Evolutionary conservation across 1,140 invertebrate species (phyloP).

Genomic region (Streblospio benedicti): DNA sequence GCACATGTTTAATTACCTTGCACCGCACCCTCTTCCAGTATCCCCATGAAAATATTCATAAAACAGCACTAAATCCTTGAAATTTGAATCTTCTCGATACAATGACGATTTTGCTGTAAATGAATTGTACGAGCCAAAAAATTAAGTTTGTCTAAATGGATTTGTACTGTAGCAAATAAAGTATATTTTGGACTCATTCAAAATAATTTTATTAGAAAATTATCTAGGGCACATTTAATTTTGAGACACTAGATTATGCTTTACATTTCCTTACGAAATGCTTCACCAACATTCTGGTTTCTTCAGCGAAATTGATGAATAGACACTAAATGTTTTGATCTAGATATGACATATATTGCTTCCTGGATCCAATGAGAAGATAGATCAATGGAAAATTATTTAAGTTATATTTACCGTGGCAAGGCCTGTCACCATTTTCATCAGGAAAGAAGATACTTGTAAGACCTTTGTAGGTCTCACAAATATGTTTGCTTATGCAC

Average conservation of each 20-base stretch:
- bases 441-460: conserved; percentile 41
- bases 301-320: too few relatives aligned
- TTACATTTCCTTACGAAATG: too few relatives aligned
- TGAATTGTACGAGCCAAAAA: background rate
- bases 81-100: conserved; percentile 34
- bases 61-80: conserved; percentile 39
- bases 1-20: conserved; percentile 34
- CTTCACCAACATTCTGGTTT: too few relatives aligned
- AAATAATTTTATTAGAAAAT: background rate
- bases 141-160: background rate
- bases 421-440: conserved; percentile 34
- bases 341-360: too few relatives aligned
- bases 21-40: conserved; percentile 43
- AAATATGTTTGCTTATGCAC: conserved; percentile 36
- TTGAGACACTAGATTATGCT: too few relatives aligned
- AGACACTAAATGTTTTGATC: too few relatives aligned
- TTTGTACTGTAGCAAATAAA: background rate
- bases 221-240: too few relatives aligned
- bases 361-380: background rate
- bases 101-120: background rate
- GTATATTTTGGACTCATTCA: background rate
- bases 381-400: background rate
- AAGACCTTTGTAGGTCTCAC: conserved; percentile 32
- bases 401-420: conserved; percentile 35
- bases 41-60: conserved; percentile 48